These are phyloP conservation scores for Oryzias javanicus DNA, from an alignment of 2,113 vertebrate species.

Conservation along the genomic window DNA sequence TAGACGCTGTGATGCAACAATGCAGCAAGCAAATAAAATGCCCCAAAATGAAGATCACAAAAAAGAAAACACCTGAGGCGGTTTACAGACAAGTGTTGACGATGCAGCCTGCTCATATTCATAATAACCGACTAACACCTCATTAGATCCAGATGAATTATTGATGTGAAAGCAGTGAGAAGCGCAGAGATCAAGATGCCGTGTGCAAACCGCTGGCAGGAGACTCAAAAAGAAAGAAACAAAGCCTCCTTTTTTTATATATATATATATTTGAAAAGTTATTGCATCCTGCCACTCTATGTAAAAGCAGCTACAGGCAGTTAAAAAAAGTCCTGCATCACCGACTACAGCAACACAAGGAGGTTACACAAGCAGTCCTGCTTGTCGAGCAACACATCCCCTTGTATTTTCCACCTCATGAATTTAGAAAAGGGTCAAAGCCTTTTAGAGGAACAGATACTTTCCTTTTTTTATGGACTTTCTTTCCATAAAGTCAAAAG, in stretches of 20 bases:
- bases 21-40: too few species aligned
- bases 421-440: slow-evolving; percentile 38
- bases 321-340: slow-evolving; percentile 26
- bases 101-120: slow-evolving; percentile 46
- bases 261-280: slow-evolving; percentile 27
- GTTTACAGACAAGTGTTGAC: slow-evolving; percentile 39
- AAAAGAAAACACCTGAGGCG: slow-evolving; percentile 13
- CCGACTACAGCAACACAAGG: slow-evolving; percentile 20
- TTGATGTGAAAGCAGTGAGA: slow-evolving; percentile 20
- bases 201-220: slow-evolving; percentile 13
- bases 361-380: slow-evolving; percentile 19
- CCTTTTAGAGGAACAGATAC: slow-evolving; percentile 25
- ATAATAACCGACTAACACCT: slow-evolving; percentile 43
- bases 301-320: slow-evolving; percentile 38
- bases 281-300: slow-evolving; percentile 27
- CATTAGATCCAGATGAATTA: slow-evolving; percentile 29
- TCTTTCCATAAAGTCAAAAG: neutral
- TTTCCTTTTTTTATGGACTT: neutral
- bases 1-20: neutral
- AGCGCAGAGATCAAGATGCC: slow-evolving; percentile 17
- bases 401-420: slow-evolving; percentile 44
- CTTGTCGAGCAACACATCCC: slow-evolving; percentile 37
- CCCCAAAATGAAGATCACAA: neutral
- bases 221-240: slow-evolving; percentile 5
- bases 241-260: slow-evolving; percentile 23